phyloP scores from a whole-genome alignment of 2,113 vertebrate species.

The Tragelaphus strepsiceros region DNA sequence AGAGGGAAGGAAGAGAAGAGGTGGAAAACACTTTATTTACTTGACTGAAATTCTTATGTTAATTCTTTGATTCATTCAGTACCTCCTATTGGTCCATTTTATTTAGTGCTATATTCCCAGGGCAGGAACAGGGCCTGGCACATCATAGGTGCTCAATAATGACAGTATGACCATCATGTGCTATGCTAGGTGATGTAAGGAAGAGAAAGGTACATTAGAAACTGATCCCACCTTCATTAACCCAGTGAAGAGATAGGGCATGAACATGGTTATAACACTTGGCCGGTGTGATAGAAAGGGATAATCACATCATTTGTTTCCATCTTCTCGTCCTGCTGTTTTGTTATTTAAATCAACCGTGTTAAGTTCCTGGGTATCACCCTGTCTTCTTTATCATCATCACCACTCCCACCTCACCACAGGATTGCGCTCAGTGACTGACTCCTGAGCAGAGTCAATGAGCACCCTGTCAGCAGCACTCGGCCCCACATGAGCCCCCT shows the following conservation, averaged over 20 bases:
- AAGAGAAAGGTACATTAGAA: neutral
- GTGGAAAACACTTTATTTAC: neutral
- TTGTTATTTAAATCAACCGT: neutral
- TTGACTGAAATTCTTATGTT: neutral
- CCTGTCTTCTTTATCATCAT: neutral
- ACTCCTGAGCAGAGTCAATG: rapidly evolving
- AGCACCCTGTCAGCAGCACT: too few relatives aligned
- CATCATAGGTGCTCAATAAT: neutral
- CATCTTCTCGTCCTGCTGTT: neutral
- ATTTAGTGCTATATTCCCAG: neutral
- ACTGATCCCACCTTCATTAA: neutral
- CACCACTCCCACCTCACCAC: neutral
- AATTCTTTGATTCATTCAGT: neutral
- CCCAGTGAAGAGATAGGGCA: neutral
- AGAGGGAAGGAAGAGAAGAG: neutral
- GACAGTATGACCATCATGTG: neutral
- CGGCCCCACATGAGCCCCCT: rapidly evolving
- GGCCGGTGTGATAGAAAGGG: neutral
- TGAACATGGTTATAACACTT: neutral
- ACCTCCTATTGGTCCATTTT: neutral
- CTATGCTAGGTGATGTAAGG: neutral
- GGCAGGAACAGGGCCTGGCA: neutral
- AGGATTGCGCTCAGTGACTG: rapidly evolving
- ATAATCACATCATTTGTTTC: neutral
- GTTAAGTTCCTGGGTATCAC: neutral